Evolutionary conservation across 2,797 vertebrate genomes (phyloP).

Genomic region (Coendou prehensilis): DNA sequence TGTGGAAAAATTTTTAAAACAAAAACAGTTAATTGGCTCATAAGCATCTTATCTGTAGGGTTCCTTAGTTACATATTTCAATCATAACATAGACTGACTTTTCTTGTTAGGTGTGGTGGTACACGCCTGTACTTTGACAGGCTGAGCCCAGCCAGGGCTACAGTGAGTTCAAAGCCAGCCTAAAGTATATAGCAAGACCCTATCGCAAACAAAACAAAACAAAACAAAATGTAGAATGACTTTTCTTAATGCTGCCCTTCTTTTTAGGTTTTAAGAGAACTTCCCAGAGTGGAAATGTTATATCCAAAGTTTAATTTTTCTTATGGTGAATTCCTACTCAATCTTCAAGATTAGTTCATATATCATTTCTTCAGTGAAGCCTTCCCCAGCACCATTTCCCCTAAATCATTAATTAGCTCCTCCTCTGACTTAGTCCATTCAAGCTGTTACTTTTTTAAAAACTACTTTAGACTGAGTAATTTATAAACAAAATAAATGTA

Average conservation of each 20-base stretch:
- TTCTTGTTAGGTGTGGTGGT: not conserved
- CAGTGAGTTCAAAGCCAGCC: not conserved
- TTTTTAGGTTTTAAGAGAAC: not conserved
- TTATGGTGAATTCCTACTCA: not conserved
- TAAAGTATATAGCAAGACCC: not conserved
- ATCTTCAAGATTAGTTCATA: not conserved
- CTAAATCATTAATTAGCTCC: slow-evolving; percentile 41
- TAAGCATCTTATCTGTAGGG: not conserved
- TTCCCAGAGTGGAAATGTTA: not conserved
- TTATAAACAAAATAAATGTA: not conserved
- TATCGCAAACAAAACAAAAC: not conserved
- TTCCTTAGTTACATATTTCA: not conserved
- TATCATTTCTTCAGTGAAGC: not conserved
- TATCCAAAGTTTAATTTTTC: not conserved
- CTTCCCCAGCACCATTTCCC: not conserved
- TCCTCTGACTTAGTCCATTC: not conserved
- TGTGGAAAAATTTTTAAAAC: slow-evolving; percentile 7
- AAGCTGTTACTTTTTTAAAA: not conserved
- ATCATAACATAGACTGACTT: not conserved
- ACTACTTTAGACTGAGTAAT: not conserved
- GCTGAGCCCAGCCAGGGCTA: not conserved
- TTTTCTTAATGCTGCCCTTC: not conserved
- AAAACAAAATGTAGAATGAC: not conserved
- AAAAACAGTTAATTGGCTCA: not conserved
- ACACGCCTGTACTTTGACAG: not conserved